Evolutionary conservation across 2,888 invertebrate species (phyloP).

Genomic region (Ptilodon capucinus): DNA sequence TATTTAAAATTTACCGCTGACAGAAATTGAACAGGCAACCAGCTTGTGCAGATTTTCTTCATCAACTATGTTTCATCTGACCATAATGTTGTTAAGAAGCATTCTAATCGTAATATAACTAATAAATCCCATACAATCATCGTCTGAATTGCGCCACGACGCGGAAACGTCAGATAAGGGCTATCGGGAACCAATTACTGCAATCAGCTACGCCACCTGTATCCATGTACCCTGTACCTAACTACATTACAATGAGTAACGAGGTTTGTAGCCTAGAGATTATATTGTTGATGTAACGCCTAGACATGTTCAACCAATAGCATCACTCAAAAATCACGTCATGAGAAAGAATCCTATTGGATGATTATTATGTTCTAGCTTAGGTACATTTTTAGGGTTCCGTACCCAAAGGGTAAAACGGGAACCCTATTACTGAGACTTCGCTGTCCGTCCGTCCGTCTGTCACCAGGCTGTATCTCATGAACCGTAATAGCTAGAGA

Average conservation of each 20-base stretch:
- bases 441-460: too few relatives aligned
- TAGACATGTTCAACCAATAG: background rate
- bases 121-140: background rate
- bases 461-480: too few relatives aligned
- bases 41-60: too few relatives aligned
- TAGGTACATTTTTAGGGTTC: too few relatives aligned
- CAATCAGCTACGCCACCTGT: constrained; percentile 8
- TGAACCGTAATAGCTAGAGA: too few relatives aligned
- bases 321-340: background rate
- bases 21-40: too few relatives aligned
- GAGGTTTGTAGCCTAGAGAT: background rate
- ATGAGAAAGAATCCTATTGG: background rate
- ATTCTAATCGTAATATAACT: background rate
- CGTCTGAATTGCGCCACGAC: constrained; percentile 2
- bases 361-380: background rate
- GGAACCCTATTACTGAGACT: too few relatives aligned
- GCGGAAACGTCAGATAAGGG: constrained; percentile 30
- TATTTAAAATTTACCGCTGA: too few relatives aligned
- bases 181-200: constrained; percentile 34
- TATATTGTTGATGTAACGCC: background rate
- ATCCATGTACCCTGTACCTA: background rate
- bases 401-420: too few relatives aligned
- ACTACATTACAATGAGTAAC: background rate
- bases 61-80: too few relatives aligned
- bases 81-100: background rate